A percentile compares a stretch with the other conserved stretches of the same genome.
These are phyloP conservation scores for Pseudopodoces humilis DNA, from an alignment of 2,113 vertebrate species.

Conservation along the genomic window DNA sequence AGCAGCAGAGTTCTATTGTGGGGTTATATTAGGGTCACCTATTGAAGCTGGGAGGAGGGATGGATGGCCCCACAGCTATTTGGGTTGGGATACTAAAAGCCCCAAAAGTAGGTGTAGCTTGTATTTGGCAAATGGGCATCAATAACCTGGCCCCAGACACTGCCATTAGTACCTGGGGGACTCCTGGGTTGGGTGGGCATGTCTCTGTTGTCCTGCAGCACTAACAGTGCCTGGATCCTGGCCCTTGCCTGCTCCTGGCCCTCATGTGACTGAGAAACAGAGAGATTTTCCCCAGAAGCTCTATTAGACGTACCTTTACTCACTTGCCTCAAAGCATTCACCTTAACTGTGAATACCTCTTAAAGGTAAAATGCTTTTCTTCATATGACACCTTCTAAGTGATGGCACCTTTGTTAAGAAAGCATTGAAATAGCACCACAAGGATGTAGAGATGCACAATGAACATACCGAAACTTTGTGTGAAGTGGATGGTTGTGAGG, in stretches of 20 bases:
- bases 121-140: background rate
- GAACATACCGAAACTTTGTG: background rate
- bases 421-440: background rate
- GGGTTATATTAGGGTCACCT: background rate
- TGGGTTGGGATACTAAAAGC: background rate
- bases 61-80: background rate
- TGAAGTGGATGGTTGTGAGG: background rate
- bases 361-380: background rate
- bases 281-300: background rate
- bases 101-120: background rate
- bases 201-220: background rate
- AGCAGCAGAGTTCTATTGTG: background rate
- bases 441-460: background rate
- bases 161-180: too few relatives aligned
- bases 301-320: fast-evolving
- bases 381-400: background rate
- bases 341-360: background rate
- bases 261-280: background rate
- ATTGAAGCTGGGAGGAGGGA: background rate
- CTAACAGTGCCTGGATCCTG: background rate
- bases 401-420: background rate
- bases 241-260: background rate
- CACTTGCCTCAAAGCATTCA: background rate
- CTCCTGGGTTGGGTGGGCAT: background rate
- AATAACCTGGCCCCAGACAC: background rate